Evolutionary conservation across 1,140 invertebrate species (phyloP), one percentile per base, ranked within the genome.

Genomic region (Tetraneura akinire): DNA sequence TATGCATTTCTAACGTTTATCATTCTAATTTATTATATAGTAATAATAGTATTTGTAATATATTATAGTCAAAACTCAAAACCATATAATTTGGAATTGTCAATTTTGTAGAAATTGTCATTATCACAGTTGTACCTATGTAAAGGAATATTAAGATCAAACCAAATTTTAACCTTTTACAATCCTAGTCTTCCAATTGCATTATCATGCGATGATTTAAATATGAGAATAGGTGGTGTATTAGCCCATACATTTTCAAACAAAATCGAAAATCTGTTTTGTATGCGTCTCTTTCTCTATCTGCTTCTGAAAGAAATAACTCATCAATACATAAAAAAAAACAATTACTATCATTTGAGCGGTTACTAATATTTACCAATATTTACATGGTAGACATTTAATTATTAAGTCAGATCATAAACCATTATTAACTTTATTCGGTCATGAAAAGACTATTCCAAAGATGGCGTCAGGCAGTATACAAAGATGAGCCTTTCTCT

Each of bases 281-380:
- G 8, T 88, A 83, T 84, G 86, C 84, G 13, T 89, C 88, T 14
- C 82, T 85, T 68, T 84, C 84, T 1, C 82, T 89, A 49, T 83
- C 83, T n/a, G 53, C 83, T 45, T 82, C 86, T 8, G 86, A 89
- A 82, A 82, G 84, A 82, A 88, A 86, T 76, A 88, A 89, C 68
- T 81, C 85, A 13, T 86, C 87, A 80, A 86, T 88, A 37, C 86
- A n/a, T n/a, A n/a, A n/a, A n/a, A n/a, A n/a, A n/a, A n/a, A n/a
- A n/a, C n/a, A n/a, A n/a, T n/a, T n/a, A n/a, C n/a, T 4, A 86
- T 90, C 11, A 81, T 89, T 1, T 90, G 84, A 83, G 86, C 85
- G 6, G 84, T 90, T 8, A 85, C 86, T 80, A 87, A 87, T 83
- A 90, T 90, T 83, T 84, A 88, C 47, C 82, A 87, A 53, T 90